Evolutionary conservation across 2,797 vertebrate genomes (phyloP), one percentile per base, ranked within the genome.

Genomic region (Scyliorhinus canicula): DNA sequence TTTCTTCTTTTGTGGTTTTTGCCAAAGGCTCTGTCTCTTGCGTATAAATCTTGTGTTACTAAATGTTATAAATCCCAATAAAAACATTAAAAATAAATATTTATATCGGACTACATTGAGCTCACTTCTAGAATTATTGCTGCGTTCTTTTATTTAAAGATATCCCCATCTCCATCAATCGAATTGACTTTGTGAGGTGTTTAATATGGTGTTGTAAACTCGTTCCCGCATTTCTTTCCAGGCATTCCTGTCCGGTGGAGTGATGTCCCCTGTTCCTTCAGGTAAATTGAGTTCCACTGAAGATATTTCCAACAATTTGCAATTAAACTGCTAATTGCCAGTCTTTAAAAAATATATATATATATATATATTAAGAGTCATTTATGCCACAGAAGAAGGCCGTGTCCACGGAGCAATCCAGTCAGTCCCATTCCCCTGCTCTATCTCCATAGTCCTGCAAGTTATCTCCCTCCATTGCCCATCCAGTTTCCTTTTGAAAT

Each of bases 161-260:
- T 21, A n/a, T 6, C 6, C 35, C 55, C 5, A n/a, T 6, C 6
- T 16, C 55, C 5, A 7, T 0, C 14, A 4, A 19, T 0, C 35
- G n/a, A 88, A 44, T 91, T 74, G 65, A 50, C 47, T 14, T 50
- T 50, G 47, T 74, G 31, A 74, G 31, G 28, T 74, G 67, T 74
- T 52, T 52, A 11, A 65, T 44, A 44, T 40, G n/a, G 4, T 50
- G 86, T 90, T 55, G 35, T 74, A 94, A 93, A 74, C 67, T 71
- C 28, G 26, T 40, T 88, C 63, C n/a, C 57, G 26, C n/a, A 24
- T 95, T 86, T 91, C 88, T 95, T 95, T 96, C 96, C 97, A 97
- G 96, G 97, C 96, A 95, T 96, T 96, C 95, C 98, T 98, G 96
- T 97, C 97, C 95, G 99, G 99, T 96, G 99, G 98, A 95, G 96